Evolutionary conservation across 1,140 invertebrate genomes (phyloP), one percentile per base, ranked within the genome.

Genomic region (Kradibia gibbosae): DNA sequence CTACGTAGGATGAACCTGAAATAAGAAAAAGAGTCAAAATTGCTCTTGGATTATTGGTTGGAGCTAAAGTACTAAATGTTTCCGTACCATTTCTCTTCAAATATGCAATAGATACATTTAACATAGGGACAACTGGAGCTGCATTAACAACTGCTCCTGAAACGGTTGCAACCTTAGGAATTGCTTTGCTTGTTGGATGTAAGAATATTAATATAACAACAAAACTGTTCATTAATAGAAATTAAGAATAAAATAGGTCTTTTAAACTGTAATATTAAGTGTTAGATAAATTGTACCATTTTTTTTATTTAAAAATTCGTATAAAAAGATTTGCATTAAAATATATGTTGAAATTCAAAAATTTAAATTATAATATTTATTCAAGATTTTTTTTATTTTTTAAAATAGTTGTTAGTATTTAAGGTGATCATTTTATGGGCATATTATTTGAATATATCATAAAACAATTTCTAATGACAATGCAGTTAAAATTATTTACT

Each of bases 31-130:
- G 98, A 83, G 99, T 99, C 22, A 93, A 96, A 86, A 86, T 97
- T 50, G 97, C 99, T 15, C 84, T 99, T 34, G 93, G 94, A 57
- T 92, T 98, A 65, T 90, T 98, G 42, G 93, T 96, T 70, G 94
- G 95, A 55, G 96, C 97, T 36, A 97, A 98, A 92, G 87, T 98
- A 39, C 88, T 99, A 82, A 99, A 98, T 88, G 97, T 99, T 4
- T 92, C 94, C 83, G 98, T 99, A 8, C 99, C 99, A n/a, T 99
- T 99, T 91, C 92, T 99, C 72, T 99, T 99, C 88, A 99, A 99
- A 91, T 95, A 98, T 90, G 95, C 95, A 1, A 93, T 99, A 70
- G 98, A 99, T 90, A 95, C 94, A 85, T 93, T 99, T 74, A 98
- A 98, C 90, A 89, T 92, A 22, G 91, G 92, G 73, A 90, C 91